Conservation (phyloP, 2,113 vertebrate genomes). For the Corvus cornix region DNA sequence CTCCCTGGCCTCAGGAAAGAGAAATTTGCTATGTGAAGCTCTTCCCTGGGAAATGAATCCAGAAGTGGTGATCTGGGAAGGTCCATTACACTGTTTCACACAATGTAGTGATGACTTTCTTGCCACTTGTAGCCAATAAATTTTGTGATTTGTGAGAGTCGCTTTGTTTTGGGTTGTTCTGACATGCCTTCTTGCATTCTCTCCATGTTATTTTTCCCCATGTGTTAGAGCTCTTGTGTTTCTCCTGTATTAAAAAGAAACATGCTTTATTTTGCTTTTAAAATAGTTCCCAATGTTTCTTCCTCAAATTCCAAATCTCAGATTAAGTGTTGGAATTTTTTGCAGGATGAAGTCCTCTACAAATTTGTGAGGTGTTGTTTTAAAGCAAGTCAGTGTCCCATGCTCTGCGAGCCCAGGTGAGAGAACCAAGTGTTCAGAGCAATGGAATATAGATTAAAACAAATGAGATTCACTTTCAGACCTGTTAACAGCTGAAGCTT, state of each 20-base stretch:
- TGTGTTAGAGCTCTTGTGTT: background rate
- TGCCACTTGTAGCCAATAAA: no score
- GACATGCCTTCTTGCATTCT: fast-evolving
- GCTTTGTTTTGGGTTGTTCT: background rate
- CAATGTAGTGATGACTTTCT: fast-evolving
- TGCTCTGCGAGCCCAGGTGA: background rate
- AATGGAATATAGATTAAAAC: background rate
- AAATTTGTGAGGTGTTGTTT: background rate
- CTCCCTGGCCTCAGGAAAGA: background rate
- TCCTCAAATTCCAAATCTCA: background rate
- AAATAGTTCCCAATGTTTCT: background rate
- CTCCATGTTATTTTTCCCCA: background rate
- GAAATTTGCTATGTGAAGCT: background rate
- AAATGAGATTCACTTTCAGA: background rate
- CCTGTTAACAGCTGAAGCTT: background rate
- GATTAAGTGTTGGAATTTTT: background rate
- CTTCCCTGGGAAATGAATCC: background rate
- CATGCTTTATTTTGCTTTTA: background rate
- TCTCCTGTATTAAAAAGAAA: background rate
- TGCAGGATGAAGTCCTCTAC: background rate
- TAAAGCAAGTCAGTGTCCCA: background rate
- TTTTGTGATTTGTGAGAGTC: background rate
- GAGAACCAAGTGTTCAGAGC: background rate
- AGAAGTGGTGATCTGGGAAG: background rate
- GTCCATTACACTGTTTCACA: background rate